A percentile compares a stretch with the other conserved stretches of the same genome.
phyloP scores from a whole-genome alignment of 2,888 invertebrate genomes.

The Saturnia japonica region DNA sequence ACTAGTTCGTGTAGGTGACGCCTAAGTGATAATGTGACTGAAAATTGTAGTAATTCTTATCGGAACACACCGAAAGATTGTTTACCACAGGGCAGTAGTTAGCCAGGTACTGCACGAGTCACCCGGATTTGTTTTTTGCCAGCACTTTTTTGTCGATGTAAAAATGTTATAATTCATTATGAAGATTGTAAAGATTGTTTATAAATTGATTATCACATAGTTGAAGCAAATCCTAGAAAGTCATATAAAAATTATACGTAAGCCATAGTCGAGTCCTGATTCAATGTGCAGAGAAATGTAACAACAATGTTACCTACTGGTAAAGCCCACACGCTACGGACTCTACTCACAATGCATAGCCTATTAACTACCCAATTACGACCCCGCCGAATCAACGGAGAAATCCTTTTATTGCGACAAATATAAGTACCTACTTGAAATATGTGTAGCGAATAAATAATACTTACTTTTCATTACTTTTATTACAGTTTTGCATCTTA shows the following conservation, averaged over 20 bases:
- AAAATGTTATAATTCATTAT: no score
- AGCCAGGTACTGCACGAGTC: no score
- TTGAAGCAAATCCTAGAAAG: neutral
- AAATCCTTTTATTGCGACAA: neutral
- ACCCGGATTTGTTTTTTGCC: no score
- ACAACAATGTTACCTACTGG: slow-evolving; percentile 2
- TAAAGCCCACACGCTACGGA: neutral
- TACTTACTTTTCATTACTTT: neutral
- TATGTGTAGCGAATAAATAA: neutral
- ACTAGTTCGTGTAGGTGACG: no score
- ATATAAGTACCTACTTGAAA: neutral
- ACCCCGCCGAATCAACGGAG: neutral
- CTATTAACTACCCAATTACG: neutral
- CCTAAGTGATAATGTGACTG: no score
- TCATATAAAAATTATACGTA: neutral
- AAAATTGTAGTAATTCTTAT: no score
- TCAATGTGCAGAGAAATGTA: neutral
- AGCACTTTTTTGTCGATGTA: no score
- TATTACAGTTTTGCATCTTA: neutral
- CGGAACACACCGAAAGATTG: no score
- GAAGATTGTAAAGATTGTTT: no score
- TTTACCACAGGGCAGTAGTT: no score
- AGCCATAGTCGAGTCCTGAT: neutral
- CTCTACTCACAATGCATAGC: slow-evolving; percentile 5
- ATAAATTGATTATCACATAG: neutral